Base-by-base conservation (phyloP, 2,113 vertebrate species). In the Petromus typicus region DNA sequence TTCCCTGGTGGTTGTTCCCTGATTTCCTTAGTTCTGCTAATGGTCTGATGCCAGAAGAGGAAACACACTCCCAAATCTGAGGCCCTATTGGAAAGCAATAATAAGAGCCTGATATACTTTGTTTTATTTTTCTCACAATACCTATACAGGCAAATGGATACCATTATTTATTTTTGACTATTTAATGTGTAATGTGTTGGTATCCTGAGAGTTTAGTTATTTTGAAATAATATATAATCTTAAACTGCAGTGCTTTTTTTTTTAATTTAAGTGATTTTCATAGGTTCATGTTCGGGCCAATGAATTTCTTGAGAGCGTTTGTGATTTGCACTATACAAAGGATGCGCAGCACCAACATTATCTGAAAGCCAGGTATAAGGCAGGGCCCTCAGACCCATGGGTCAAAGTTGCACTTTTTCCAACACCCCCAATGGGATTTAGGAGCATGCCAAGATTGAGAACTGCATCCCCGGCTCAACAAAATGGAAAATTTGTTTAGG, bases 81-180 rank as follows among this genome's bases (percentile, higher is more conserved):
- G 34, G 20, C 63, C 30, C 25, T 93, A 67, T 92, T 66, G 61
- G 54, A 94, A 97, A 95, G 79, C 67, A 81, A 37, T 61, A 78
- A 23, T 89, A 82, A 92, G 59, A 92, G 90, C 86, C 14, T 66
- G 76, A 45, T 54, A 25, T 64, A 78, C 61, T 80, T 81, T 86
- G 43, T 92, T 96, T 75, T 27, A 37, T 91, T 91, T 96, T 90
- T 64, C 54, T 90, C 83, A 66, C 2, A 66, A 71, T 51, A 91
- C 13, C 67, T n/a, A 80, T 57, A 30, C 71, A 94, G 59, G 37
- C 67, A 73, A 90, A 88, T 66, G 22, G 90, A 90, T 75, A 40
- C 23, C 23, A 27, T 88, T 78, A 43, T 91, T 27, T 89, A 64
- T 40, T 81, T 54, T 69, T 56, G 48, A 37, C 51, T 86, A 30